Percentiles rank a stretch among this genome's conserved stretches.
phyloP scores from a whole-genome alignment of 2,797 vertebrate species.

The Parauchenoglanis ngamensis region DNA sequence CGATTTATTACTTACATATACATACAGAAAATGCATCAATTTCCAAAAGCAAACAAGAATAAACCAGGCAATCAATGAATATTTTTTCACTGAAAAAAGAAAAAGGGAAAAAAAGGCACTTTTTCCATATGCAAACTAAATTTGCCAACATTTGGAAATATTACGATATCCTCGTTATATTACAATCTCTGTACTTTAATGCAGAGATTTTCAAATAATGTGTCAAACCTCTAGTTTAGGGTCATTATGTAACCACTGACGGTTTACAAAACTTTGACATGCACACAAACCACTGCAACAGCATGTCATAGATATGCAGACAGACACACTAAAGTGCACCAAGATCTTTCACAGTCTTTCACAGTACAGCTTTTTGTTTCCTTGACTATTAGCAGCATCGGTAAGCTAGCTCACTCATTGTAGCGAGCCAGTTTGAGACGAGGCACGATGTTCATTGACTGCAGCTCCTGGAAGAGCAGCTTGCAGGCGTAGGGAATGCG shows the following conservation, averaged over 20 bases:
- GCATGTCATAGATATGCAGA: background rate
- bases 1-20: slow-evolving; percentile 41
- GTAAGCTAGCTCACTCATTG: slow-evolving; percentile 80
- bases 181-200: slow-evolving; percentile 7
- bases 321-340: background rate
- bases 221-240: background rate
- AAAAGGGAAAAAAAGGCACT: background rate
- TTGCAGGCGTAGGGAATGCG: slow-evolving; percentile 98
- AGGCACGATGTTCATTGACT: slow-evolving; percentile 99
- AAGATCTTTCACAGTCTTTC: background rate
- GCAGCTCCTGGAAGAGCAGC: slow-evolving; percentile 96
- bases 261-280: background rate
- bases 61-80: background rate
- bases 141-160: slow-evolving; percentile 2
- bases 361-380: background rate
- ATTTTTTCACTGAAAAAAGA: slow-evolving; percentile 1
- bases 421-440: slow-evolving; percentile 93
- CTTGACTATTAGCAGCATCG: background rate
- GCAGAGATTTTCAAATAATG: background rate
- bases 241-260: background rate
- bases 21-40: slow-evolving; percentile 32
- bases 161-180: background rate
- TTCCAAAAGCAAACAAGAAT: slow-evolving; percentile 20
- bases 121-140: slow-evolving; percentile 44
- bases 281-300: background rate